Conservation (phyloP, 2,888 invertebrate species). For the Microctonus aethiopoides region DNA sequence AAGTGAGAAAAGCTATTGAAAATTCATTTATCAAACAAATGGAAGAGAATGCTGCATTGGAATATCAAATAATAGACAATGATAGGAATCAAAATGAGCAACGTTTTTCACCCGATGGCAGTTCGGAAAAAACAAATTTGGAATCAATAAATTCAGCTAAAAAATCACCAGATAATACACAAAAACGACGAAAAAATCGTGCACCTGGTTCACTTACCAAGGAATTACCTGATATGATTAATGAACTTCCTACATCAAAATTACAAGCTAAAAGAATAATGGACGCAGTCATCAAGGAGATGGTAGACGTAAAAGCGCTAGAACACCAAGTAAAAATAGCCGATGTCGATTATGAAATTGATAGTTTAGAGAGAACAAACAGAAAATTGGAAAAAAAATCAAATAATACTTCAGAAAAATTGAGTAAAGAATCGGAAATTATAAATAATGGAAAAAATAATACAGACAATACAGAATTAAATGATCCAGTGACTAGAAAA, state of each 20-base stretch:
- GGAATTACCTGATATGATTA: conserved; percentile 60
- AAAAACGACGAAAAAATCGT: conserved; percentile 37
- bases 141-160: conserved; percentile 20
- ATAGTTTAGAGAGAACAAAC: conserved; percentile 62
- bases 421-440: conserved; percentile 5
- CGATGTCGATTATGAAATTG: conserved; percentile 58
- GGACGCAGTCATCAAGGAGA: conserved; percentile 67
- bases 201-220: conserved; percentile 37
- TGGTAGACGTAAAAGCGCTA: conserved; percentile 60
- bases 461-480: conserved; percentile 26
- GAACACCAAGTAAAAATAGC: conserved; percentile 46
- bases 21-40: conserved; percentile 62
- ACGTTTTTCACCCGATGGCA: conserved; percentile 22
- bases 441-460: neutral
- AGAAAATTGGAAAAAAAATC: conserved; percentile 41
- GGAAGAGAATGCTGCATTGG: conserved; percentile 55
- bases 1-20: conserved; percentile 61
- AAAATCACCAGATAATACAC: conserved; percentile 24
- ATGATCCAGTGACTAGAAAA: conserved; percentile 44
- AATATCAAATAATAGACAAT: conserved; percentile 35
- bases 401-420: conserved; percentile 56
- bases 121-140: conserved; percentile 24
- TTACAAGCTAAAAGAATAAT: conserved; percentile 64
- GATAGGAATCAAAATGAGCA: conserved; percentile 7
- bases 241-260: conserved; percentile 53